Conservation (phyloP, 2,113 vertebrate species). For the Oplegnathus fasciatus region DNA sequence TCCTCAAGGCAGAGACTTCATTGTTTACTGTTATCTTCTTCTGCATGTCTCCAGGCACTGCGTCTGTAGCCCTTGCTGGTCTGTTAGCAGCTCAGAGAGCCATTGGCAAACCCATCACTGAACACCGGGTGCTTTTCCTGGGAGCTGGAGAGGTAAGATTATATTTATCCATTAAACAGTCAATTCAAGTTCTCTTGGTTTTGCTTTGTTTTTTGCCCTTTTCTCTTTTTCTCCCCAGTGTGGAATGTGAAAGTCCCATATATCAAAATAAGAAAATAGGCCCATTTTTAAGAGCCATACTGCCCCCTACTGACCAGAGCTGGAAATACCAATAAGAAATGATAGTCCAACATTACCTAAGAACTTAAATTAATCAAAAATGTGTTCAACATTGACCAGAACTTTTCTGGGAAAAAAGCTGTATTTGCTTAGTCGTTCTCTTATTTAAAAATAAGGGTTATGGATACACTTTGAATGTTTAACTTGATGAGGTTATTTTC, state of each 20-base stretch:
- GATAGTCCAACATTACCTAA: neutral
- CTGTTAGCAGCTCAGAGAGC: conserved; percentile 92
- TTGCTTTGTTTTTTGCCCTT: neutral
- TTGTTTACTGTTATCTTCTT: conserved; percentile 12
- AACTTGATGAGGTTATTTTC: conserved; percentile 9
- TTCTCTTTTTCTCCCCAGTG: neutral
- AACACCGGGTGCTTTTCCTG: conserved; percentile 94
- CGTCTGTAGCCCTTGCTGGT: conserved; percentile 93
- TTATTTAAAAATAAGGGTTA: neutral
- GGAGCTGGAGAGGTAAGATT: conserved; percentile 94
- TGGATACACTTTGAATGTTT: neutral
- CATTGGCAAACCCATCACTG: conserved; percentile 89
- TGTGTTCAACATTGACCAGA: neutral
- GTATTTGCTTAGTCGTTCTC: neutral
- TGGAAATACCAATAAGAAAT: neutral
- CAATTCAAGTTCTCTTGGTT: neutral
- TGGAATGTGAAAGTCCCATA: neutral
- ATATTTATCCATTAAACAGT: neutral
- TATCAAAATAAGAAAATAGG: neutral
- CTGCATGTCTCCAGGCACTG: conserved; percentile 87
- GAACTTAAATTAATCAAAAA: neutral
- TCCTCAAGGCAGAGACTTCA: neutral
- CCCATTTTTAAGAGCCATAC: neutral
- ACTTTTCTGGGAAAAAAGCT: neutral
- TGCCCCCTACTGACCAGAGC: conserved; percentile 11